Evolutionary conservation across 2,888 invertebrate species (phyloP).

Genomic region (Lysandra bellargus): DNA sequence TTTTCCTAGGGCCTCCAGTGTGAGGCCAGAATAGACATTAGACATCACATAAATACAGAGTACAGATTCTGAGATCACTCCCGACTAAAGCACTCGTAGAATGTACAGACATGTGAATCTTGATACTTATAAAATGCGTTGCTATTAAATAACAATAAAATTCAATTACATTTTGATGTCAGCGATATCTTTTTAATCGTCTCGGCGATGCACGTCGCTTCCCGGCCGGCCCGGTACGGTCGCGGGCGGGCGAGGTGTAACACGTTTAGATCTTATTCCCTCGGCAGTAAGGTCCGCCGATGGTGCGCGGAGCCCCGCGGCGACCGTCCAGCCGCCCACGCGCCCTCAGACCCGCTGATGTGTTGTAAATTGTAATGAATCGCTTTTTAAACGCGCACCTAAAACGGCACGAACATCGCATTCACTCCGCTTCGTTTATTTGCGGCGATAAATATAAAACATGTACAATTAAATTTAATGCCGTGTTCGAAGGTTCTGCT

Average conservation of each 20-base stretch:
- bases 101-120: not conserved
- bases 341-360: constrained; percentile 3
- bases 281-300: not conserved
- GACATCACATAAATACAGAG: not conserved
- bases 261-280: not conserved
- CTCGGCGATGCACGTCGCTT: not conserved
- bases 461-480: constrained; percentile 2
- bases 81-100: not conserved
- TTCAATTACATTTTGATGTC: constrained; percentile 9
- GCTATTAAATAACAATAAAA: constrained; percentile 19
- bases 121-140: not conserved
- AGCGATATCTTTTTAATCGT: constrained; percentile 16
- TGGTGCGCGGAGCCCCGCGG: not conserved
- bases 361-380: constrained; percentile 16
- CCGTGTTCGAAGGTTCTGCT: constrained; percentile 5
- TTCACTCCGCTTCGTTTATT: constrained; percentile 4
- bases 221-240: not conserved
- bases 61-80: not conserved
- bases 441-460: constrained; percentile 22
- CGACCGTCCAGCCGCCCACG: not conserved
- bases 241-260: not conserved
- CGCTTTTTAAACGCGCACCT: constrained; percentile 16
- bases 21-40: not conserved
- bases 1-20: not conserved
- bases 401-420: constrained; percentile 7